Base-by-base conservation (phyloP, 2,113 vertebrate species). In the Peromyscus polionotus region DNA sequence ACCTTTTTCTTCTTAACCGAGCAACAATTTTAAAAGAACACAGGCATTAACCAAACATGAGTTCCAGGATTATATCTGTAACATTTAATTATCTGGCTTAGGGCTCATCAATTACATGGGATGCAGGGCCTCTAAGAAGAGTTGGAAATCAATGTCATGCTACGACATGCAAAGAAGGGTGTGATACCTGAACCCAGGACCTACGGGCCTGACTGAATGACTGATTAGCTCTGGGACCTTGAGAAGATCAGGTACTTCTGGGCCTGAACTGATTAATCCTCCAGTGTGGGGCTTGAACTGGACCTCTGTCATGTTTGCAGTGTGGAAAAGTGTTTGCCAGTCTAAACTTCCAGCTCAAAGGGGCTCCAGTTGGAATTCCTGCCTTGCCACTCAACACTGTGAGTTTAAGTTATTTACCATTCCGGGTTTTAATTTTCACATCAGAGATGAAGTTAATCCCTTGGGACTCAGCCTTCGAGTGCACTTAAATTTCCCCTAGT, bases 51-150 rank as follows among this genome's bases (percentile, higher is more conserved):
- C 2, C 45, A 93, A 89, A 73, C 24, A 73, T 87, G 91, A 94
- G 92, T 84, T 95, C 39, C 81, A 93, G 10, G 96, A 77, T 77
- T 59, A 26, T 90, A 88, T 65, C 10, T 89, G 45, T 63, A 85
- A 87, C 88, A 91, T 88, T 90, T 93, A 95, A 90, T 95, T 94
- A 94, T 59, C n/a, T 54, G 54, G 26, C 94, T 77, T 94, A 65
- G 70, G 33, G 24, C 33, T 96, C 90, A 36, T 20, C 88, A 67
- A 93, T 70, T 91, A 86, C 57, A 61, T 87, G 63, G 24, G 13
- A 77, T 61, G 12, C 22, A 73, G 5, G 20, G 5, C 10, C 24
- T 67, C 5, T 73, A 88, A 85, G 8, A 51, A 17, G 65, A 90
- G 80, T 81, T 92, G n/a, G 84, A 96, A 95, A 65, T 91, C 20